Conservation (phyloP, 2,113 vertebrate genomes). For the Labeo rohita region DNA sequence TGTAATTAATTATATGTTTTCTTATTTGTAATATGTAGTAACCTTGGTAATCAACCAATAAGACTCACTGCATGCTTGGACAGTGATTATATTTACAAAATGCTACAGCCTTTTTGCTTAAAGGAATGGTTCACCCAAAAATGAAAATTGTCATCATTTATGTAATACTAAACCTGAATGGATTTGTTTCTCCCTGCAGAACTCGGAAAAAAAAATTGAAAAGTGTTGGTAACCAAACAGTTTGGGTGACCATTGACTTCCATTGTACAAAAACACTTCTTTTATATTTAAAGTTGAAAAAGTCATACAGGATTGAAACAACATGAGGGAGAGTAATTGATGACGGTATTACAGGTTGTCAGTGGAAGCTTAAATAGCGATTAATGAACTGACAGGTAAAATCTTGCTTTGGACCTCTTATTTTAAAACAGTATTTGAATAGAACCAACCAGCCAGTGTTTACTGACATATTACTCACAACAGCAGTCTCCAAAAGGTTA, state of each 20-base stretch:
- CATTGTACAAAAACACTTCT: too few species aligned
- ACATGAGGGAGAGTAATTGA: not conserved
- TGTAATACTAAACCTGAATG: not conserved
- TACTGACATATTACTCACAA: not conserved
- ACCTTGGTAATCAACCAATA: not conserved
- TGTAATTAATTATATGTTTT: not conserved
- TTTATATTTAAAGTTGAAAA: not conserved
- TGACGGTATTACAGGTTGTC: not conserved
- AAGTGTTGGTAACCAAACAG: not conserved
- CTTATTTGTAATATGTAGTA: not conserved
- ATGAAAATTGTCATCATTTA: not conserved
- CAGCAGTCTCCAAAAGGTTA: not conserved
- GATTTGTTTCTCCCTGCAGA: not conserved
- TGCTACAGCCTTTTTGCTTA: not conserved
- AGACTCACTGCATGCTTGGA: not conserved
- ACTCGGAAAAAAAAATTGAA: not conserved
- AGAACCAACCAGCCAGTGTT: not conserved
- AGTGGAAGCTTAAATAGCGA: not conserved
- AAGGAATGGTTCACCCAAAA: not conserved
- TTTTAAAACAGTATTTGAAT: not conserved
- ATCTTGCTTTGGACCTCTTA: not conserved
- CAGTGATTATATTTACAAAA: not conserved
- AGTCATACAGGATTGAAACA: not conserved
- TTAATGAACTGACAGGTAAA: not conserved
- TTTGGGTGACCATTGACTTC: not conserved